These are phyloP conservation scores for Epinotia ramella DNA, from an alignment of 2,888 invertebrate species.

Conservation along the genomic window DNA sequence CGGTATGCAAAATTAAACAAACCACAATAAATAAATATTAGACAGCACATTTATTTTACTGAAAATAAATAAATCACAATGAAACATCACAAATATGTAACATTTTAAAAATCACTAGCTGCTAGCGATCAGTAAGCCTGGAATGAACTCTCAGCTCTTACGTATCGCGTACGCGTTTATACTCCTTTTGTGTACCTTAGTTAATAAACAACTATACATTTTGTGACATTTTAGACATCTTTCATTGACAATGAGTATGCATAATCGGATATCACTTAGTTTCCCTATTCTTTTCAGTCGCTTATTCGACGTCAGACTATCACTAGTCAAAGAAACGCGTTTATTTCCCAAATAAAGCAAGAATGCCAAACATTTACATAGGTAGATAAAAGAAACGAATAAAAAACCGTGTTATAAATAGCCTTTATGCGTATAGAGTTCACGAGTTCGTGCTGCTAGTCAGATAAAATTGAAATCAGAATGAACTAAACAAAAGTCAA, in stretches of 20 bases:
- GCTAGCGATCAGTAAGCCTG: background rate
- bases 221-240: background rate
- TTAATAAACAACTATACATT: background rate
- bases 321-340: too few species aligned
- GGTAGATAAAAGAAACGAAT: too few species aligned
- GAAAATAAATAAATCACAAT: slow-evolving; percentile 32
- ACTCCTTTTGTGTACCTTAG: background rate
- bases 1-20: background rate
- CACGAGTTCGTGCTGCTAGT: too few species aligned
- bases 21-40: background rate
- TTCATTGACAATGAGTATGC: background rate
- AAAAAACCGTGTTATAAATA: too few species aligned
- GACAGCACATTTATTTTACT: background rate
- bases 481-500: too few species aligned
- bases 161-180: too few species aligned
- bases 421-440: too few species aligned
- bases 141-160: background rate
- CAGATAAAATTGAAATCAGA: too few species aligned
- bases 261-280: background rate
- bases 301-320: too few species aligned
- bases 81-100: slow-evolving; percentile 19
- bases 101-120: background rate
- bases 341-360: too few species aligned
- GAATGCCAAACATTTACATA: too few species aligned
- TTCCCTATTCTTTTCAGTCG: too few species aligned